A percentile compares a stretch with the other conserved stretches of the same genome.
Evolutionary conservation across 2,888 invertebrate genomes (phyloP).

Genomic region (Liodrosophila aerea): DNA sequence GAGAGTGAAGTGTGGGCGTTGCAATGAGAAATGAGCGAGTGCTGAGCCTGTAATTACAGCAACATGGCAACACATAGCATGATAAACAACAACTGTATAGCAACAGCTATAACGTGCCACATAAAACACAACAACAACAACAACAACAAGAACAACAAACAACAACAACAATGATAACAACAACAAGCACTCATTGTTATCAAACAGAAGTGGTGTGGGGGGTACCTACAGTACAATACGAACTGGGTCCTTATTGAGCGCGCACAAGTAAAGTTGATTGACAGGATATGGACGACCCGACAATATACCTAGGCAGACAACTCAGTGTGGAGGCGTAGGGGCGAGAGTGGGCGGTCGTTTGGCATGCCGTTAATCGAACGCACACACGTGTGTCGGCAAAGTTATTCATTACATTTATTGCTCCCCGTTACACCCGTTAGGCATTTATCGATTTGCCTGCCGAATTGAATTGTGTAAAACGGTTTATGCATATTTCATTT

Average conservation of each 20-base stretch:
- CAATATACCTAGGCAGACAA: neutral
- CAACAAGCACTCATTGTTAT: slow-evolving; percentile 34
- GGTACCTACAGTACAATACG: slow-evolving; percentile 56
- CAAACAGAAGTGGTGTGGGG: neutral
- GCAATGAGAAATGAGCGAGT: slow-evolving; percentile 7
- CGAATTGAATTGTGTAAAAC: slow-evolving; percentile 52
- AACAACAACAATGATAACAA: slow-evolving; percentile 13
- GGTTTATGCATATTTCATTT: slow-evolving; percentile 36
- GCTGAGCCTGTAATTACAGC: slow-evolving; percentile 51
- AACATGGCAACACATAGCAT: slow-evolving; percentile 44
- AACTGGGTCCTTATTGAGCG: slow-evolving; percentile 44
- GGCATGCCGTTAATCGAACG: slow-evolving; percentile 58
- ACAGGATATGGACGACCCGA: slow-evolving; percentile 46
- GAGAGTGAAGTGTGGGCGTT: slow-evolving; percentile 16
- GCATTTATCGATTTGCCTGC: slow-evolving; percentile 68
- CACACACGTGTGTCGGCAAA: slow-evolving; percentile 48
- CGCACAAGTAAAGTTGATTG: slow-evolving; percentile 59
- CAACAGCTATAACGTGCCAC: slow-evolving; percentile 11
- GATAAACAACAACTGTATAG: slow-evolving; percentile 23
- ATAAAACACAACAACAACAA: slow-evolving; percentile 11
- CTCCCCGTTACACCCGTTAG: slow-evolving; percentile 27
- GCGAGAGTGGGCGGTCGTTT: slow-evolving; percentile 24
- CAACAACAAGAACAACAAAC: slow-evolving; percentile 13
- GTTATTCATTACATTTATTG: slow-evolving; percentile 43
- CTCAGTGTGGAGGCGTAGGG: neutral